These are phyloP conservation scores for Lepidurus couesii DNA, from an alignment of 1,140 invertebrate genomes.

Conservation along the genomic window DNA sequence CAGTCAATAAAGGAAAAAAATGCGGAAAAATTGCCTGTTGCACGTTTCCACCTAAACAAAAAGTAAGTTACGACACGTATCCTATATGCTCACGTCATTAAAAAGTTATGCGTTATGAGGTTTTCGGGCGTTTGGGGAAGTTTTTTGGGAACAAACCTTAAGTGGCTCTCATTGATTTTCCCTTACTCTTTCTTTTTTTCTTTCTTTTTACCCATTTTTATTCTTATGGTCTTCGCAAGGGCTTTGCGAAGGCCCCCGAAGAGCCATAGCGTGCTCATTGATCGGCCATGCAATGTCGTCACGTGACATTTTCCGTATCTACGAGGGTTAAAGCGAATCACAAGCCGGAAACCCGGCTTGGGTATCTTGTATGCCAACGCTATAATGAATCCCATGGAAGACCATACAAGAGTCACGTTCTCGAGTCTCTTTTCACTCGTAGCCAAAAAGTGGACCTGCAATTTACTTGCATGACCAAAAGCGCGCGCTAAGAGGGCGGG, in stretches of 20 bases:
- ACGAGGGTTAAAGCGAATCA: not conserved
- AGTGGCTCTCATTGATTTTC: not conserved
- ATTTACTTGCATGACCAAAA: not conserved
- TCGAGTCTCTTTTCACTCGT: not conserved
- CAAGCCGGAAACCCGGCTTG: conserved; percentile 8
- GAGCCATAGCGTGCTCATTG: conserved; percentile 18
- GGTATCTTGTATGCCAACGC: not conserved
- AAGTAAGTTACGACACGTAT: not conserved
- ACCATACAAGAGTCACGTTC: not conserved
- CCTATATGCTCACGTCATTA: not conserved
- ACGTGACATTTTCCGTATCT: conserved; percentile 14
- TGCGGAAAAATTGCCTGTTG: not conserved
- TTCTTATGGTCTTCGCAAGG: not conserved
- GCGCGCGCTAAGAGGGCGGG: not conserved
- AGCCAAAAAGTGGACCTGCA: not conserved
- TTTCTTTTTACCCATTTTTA: not conserved
- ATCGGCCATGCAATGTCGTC: conserved; percentile 2
- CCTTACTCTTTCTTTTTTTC: not conserved
- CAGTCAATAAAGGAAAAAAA: not conserved
- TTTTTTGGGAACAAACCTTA: not conserved
- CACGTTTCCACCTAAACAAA: not conserved
- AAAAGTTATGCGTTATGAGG: conserved; percentile 9
- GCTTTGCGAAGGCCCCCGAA: conserved; percentile 12
- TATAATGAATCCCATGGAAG: not conserved
- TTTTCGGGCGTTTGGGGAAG: conserved; percentile 16